Percentiles rank a stretch among this genome's conserved stretches.
phyloP scores from a whole-genome alignment of 2,888 invertebrate species.

The Drosophila ezoana region DNA sequence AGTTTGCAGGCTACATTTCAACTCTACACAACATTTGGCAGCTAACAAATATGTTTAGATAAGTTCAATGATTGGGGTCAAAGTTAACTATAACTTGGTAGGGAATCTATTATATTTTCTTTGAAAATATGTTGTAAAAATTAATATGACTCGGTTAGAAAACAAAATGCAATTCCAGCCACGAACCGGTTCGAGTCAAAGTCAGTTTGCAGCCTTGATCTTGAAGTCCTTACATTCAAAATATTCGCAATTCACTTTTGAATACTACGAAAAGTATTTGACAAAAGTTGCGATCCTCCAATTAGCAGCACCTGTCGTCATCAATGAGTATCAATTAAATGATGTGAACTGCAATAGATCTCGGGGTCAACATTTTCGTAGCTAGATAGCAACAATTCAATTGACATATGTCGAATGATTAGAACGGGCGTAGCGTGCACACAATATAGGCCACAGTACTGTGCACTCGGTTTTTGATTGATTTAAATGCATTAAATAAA shows the following conservation, averaged over 20 bases:
- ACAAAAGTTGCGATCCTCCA: slow-evolving; percentile 21
- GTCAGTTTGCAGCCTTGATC: no score
- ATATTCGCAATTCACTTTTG: neutral
- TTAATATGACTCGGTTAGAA: no score
- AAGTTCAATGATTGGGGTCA: no score
- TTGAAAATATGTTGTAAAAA: no score
- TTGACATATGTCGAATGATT: slow-evolving; percentile 34
- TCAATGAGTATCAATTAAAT: slow-evolving; percentile 37
- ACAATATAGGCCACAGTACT: neutral
- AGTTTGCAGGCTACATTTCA: no score
- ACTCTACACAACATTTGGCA: no score
- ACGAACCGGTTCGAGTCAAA: no score
- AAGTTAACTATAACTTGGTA: no score
- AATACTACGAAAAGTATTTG: neutral
- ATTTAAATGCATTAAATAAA: slow-evolving; percentile 12
- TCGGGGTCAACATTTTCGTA: slow-evolving; percentile 34
- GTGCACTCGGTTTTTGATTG: slow-evolving; percentile 27
- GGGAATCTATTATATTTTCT: no score
- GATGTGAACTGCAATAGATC: slow-evolving; percentile 39
- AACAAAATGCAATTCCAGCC: no score
- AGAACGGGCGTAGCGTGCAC: neutral
- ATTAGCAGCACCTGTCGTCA: slow-evolving; percentile 38
- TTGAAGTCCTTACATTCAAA: neutral
- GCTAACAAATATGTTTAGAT: no score
- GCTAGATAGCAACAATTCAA: slow-evolving; percentile 19